A percentile compares a stretch with the other conserved stretches of the same genome.
Evolutionary conservation across 2,797 vertebrate genomes (phyloP).

Genomic region (Danio kyathit): DNA sequence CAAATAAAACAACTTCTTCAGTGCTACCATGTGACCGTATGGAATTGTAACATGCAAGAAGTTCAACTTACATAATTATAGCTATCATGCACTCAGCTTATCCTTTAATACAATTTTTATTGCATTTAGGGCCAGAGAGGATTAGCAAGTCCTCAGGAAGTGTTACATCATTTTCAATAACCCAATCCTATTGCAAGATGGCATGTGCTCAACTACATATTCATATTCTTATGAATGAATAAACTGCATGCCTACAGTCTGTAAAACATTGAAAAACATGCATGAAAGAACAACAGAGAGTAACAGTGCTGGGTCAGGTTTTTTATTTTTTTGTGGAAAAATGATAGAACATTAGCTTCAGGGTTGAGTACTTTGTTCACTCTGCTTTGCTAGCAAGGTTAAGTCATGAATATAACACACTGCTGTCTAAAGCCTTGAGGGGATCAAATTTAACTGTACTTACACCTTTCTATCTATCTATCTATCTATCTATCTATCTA

Average conservation of each 20-base stretch:
- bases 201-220: background rate
- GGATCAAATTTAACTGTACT: conserved; percentile 62
- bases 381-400: conserved; percentile 65
- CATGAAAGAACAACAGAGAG: conserved; percentile 14
- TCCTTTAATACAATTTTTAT: conserved; percentile 18
- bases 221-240: conserved; percentile 34
- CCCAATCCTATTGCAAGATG: conserved; percentile 1
- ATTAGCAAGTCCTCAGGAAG: conserved; percentile 30
- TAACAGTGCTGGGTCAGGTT: conserved; percentile 16
- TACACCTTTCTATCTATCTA: background rate
- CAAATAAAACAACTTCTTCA: conserved; percentile 6
- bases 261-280: conserved; percentile 25
- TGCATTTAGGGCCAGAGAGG: conserved; percentile 13
- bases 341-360: conserved; percentile 64
- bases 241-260: background rate
- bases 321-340: conserved; percentile 43
- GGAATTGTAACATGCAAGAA: background rate
- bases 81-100: conserved; percentile 7
- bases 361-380: conserved; percentile 61
- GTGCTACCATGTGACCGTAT: background rate
- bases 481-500: too few species aligned
- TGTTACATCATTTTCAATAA: conserved; percentile 46
- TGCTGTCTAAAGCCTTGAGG: conserved; percentile 68
- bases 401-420: conserved; percentile 72
- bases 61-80: conserved; percentile 5